Evolutionary conservation across 2,888 invertebrate genomes (phyloP).

Genomic region (Macaria liturata): DNA sequence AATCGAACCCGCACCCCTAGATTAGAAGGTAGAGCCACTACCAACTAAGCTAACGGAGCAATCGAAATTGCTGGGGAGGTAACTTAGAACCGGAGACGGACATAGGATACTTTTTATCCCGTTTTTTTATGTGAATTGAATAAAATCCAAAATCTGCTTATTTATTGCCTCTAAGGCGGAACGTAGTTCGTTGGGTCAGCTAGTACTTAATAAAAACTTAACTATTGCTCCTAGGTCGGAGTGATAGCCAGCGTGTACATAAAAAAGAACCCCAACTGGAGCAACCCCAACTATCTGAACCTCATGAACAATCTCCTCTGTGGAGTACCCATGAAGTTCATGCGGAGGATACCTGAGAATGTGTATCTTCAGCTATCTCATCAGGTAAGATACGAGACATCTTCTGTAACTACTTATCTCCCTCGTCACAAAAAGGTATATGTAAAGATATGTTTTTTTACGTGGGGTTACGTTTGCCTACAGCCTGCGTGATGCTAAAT

Average conservation of each 20-base stretch:
- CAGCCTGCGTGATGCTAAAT: background rate
- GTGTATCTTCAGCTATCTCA: conserved; percentile 64
- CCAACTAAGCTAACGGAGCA: too few relatives aligned
- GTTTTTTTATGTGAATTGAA: too few relatives aligned
- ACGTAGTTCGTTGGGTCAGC: too few relatives aligned
- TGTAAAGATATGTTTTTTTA: background rate
- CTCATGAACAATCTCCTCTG: conserved; percentile 74
- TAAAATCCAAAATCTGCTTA: too few relatives aligned
- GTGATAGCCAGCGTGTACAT: conserved; percentile 66
- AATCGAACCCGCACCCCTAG: too few relatives aligned
- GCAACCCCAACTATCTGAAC: conserved; percentile 58
- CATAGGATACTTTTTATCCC: too few relatives aligned
- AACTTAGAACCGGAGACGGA: too few relatives aligned
- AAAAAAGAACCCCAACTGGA: conserved; percentile 56
- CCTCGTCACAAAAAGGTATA: background rate
- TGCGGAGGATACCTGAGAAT: conserved; percentile 57
- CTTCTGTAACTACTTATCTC: background rate
- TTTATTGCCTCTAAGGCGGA: too few relatives aligned
- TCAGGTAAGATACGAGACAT: conserved; percentile 48
- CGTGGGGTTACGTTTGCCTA: background rate
- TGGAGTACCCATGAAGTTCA: conserved; percentile 67
- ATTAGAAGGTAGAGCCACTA: too few relatives aligned
- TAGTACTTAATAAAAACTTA: too few relatives aligned
- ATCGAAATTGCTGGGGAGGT: too few relatives aligned
- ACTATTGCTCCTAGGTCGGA: conserved; percentile 53